Conservation (phyloP, 2,888 invertebrate genomes). For the Stenodera caucasica region DNA sequence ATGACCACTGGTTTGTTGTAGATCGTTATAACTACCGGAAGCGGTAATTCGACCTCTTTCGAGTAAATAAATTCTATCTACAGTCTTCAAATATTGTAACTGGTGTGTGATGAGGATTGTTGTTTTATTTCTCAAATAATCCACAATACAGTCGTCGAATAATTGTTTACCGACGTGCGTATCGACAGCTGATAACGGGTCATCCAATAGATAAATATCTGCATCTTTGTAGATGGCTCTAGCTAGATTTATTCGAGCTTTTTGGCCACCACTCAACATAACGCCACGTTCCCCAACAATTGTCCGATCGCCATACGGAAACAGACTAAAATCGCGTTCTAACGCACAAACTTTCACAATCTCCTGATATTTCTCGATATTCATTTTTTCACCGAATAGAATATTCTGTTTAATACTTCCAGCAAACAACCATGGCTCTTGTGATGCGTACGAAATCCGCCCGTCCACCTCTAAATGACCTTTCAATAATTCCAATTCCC, state of each 20-base stretch:
- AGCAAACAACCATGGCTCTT: conserved; percentile 68
- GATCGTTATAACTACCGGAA: conserved; percentile 68
- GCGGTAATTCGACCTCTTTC: conserved; percentile 61
- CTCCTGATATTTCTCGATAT: conserved; percentile 61
- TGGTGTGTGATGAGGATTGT: conserved; percentile 73
- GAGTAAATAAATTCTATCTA: conserved; percentile 60
- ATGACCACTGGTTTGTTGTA: conserved; percentile 68
- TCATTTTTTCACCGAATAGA: conserved; percentile 68
- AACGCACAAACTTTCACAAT: conserved; percentile 65
- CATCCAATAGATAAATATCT: conserved; percentile 76
- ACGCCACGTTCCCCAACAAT: conserved; percentile 72
- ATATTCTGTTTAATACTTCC: conserved; percentile 69
- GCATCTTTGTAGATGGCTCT: conserved; percentile 77
- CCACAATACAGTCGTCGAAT: conserved; percentile 71
- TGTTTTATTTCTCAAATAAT: conserved; percentile 61
- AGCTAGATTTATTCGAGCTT: conserved; percentile 76
- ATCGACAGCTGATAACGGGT: conserved; percentile 80
- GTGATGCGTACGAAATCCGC: conserved; percentile 63
- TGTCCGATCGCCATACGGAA: conserved; percentile 59
- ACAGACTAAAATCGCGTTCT: conserved; percentile 66
- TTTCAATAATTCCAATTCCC: conserved; percentile 67
- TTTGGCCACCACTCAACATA: conserved; percentile 78
- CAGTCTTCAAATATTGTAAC: conserved; percentile 65
- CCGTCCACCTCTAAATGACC: conserved; percentile 71
- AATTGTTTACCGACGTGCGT: conserved; percentile 74